Evolutionary conservation across 2,113 vertebrate genomes (phyloP), one percentile per base, ranked within the genome.

Genomic region (Emberiza fucata): DNA sequence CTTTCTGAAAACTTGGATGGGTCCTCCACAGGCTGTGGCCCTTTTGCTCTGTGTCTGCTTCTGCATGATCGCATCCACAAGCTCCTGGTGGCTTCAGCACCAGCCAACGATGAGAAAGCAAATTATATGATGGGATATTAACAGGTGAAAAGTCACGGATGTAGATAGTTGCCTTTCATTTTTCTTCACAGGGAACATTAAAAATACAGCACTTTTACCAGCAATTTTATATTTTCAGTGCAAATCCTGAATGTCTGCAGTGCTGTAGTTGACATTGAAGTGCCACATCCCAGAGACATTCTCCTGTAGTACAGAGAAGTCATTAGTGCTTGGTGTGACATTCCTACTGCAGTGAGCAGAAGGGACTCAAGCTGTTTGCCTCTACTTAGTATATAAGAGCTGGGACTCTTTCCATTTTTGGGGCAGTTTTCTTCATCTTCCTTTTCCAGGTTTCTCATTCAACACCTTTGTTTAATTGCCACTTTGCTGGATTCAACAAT

Each of bases 311-410:
- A 39, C 50, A 90, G 66, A 82, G 61, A 27, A 87, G 23, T 90
- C 91, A 80, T 90, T 85, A 92, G 61, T 70, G 83, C 59, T 81
- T 65, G 42, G 40, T 89, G 44, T 91, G 63, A 77, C 42, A 82
- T 69, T 91, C 35, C 45, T 73, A 12, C 54, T 72, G 25, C 57
- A 91, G 77, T 27, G 54, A 89, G 73, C 89, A 95, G 94, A 94
- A 92, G 89, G 77, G 19, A 86, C 44, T 84, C 94, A 94, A 95
- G 95, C 72, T 95, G 88, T 88, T 94, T 91, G 60, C 80, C 64
- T 87, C 35, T 71, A 27, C 40, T 81, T 42, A 31, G 23, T 31
- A 11, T 61, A 14, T 57, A 80, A 72, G 69, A 79, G 45, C 39
- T 61, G 40, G 15, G 44, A 77, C 69, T 78, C 28, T 82, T 94